Conservation (phyloP, 2,113 vertebrate species). For the Brachyhypopomus gauderio region DNA sequence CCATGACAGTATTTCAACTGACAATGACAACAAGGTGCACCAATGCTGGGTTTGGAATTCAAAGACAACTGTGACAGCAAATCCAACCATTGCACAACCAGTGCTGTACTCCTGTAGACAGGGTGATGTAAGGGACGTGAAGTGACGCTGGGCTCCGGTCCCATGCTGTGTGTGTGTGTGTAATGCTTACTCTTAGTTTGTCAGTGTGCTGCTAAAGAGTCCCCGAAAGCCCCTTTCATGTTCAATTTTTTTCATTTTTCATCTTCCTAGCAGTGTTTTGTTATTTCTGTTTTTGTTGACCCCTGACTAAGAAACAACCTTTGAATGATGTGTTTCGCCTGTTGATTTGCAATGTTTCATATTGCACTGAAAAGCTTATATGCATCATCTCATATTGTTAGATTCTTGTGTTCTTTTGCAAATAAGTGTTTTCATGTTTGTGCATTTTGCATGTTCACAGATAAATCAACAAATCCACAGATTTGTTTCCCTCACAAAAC, state of each 20-base stretch:
- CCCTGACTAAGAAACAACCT: conserved; percentile 3
- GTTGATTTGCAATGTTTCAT: background rate
- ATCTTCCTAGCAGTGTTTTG: background rate
- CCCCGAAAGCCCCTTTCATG: conserved; percentile 3
- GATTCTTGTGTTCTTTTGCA: background rate
- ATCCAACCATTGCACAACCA: conserved; percentile 14
- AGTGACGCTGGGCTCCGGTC: background rate
- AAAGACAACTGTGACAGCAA: background rate
- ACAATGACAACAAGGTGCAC: background rate
- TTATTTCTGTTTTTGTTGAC: conserved; percentile 17
- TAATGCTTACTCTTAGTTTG: conserved; percentile 19
- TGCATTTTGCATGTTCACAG: background rate
- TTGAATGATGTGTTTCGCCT: conserved; percentile 4
- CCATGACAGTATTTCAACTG: background rate
- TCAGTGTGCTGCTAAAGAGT: conserved; percentile 18
- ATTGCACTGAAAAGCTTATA: conserved; percentile 7
- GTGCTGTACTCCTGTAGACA: background rate
- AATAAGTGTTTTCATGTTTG: background rate
- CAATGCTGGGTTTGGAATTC: background rate
- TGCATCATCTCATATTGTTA: background rate
- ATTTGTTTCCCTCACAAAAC: background rate
- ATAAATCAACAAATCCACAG: background rate
- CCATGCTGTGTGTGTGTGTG: conserved; percentile 4
- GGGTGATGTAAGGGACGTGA: background rate
- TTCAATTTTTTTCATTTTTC: background rate